A percentile compares a stretch with the other conserved stretches of the same genome.
Conservation (phyloP, 2,113 vertebrate genomes). For the Aptenodytes forsteri region DNA sequence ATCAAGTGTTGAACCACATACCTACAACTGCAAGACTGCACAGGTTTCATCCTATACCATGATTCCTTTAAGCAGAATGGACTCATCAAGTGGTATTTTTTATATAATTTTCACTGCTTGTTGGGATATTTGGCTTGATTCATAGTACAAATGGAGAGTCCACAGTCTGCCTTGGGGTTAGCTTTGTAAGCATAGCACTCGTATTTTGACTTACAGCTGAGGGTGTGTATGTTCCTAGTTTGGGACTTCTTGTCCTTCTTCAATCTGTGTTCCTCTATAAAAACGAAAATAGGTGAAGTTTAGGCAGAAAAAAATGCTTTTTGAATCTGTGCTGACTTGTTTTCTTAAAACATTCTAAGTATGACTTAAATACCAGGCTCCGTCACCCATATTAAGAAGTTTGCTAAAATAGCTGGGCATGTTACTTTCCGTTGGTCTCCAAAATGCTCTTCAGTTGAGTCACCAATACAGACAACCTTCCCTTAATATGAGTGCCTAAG, state of each 20-base stretch:
- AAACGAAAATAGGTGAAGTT: not conserved
- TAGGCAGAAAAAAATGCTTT: not conserved
- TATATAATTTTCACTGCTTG: not conserved
- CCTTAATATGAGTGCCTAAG: not conserved
- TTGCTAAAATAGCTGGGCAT: not conserved
- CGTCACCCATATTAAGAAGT: not conserved
- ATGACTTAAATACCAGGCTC: not conserved
- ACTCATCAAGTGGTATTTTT: not conserved
- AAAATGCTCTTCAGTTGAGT: not conserved
- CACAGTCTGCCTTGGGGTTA: not conserved
- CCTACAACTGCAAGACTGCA: not conserved
- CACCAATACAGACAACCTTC: not conserved
- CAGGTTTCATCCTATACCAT: not conserved
- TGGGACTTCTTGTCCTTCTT: not conserved
- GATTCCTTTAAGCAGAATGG: not conserved
- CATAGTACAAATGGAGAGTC: not conserved
- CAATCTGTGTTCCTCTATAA: not conserved
- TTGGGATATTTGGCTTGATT: not conserved
- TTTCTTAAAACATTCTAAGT: not conserved
- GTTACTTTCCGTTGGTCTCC: not conserved
- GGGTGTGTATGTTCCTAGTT: not conserved
- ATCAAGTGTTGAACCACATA: not conserved
- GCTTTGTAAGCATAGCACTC: not conserved
- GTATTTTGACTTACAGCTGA: not conserved
- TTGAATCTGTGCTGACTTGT: not conserved